Base-by-base conservation (phyloP, 2,797 vertebrate genomes). In the Antennarius maculatus region DNA sequence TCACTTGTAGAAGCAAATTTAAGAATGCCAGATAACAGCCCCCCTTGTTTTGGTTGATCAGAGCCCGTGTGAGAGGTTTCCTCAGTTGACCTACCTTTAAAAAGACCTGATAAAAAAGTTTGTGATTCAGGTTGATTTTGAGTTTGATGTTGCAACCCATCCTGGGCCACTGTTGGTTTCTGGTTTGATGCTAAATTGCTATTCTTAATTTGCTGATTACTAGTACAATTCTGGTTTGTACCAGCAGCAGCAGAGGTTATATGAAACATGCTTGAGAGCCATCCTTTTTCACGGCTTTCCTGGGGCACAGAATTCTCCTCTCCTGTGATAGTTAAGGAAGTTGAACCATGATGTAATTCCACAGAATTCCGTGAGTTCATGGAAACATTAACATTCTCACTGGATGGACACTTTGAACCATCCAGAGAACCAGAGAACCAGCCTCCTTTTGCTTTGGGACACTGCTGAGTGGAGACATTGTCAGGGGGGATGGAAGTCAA, bases 401-500 rank as follows among this genome's bases (percentile, higher is more conserved):
- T 89, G 59, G 92, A 93, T 41, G 88, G 63, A 85, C 93, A 92
- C 61, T 91, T 94, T 17, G 91, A 69, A 66, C n/a, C n/a, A n/a
- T n/a, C n/a, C n/a, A n/a, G n/a, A n/a, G 93, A 88, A 39, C 83
- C 90, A 71, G 93, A 90, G 17, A 93, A 64, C 15, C 91, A 49
- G 17, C 86, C 84, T 81, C 91, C 83, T 76, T 93, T 89, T 73
- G 79, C n/a, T 78, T 64, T 77, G 61, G 61, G 51, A 77, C 54
- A 49, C 86, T 94, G 88, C 51, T 85, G 85, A 75, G 66, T 61
- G 13, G 89, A 83, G 17, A 88, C 52, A 58, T 90, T 92, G 65
- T 95, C 92, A 78, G 94, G 92, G 71, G 92, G 93, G 65, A 91
- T 76, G 81, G 93, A 94, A 76, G 93, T 85, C 73, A 90, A 79